These are phyloP conservation scores for Callionymus lyra DNA, from an alignment of 2,113 vertebrate species.

Conservation along the genomic window DNA sequence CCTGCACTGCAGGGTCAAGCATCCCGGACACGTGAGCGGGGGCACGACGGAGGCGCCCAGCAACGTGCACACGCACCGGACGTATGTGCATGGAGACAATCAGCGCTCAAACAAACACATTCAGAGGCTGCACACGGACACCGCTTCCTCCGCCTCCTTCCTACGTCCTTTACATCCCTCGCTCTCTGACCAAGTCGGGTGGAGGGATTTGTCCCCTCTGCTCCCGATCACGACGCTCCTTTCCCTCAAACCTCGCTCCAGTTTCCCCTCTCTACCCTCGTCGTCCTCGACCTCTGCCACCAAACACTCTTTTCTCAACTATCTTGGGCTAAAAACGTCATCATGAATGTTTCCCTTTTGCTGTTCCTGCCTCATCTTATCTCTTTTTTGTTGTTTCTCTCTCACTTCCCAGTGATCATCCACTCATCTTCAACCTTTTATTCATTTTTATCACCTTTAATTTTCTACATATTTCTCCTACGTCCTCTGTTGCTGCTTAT, in stretches of 20 bases:
- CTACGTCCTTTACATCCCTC: conserved; percentile 59
- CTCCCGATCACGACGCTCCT: conserved; percentile 84
- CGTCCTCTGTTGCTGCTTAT: no score
- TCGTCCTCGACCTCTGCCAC: conserved; percentile 68
- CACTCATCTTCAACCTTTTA: no score
- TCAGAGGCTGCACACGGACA: conserved; percentile 56
- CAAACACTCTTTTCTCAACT: conserved; percentile 92
- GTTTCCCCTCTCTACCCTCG: conserved; percentile 56
- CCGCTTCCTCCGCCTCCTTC: conserved; percentile 44
- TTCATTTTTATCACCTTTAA: no score
- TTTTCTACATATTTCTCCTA: no score
- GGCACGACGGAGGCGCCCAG: conserved; percentile 45
- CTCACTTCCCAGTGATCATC: no score
- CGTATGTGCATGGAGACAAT: conserved; percentile 48
- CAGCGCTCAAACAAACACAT: conserved; percentile 50
- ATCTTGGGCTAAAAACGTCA: conserved; percentile 83
- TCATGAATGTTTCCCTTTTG: conserved; percentile 64
- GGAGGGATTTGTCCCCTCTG: conserved; percentile 89
- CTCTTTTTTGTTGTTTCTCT: conserved; percentile 13
- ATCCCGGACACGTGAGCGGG: conserved; percentile 76
- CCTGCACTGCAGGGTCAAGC: conserved; percentile 97
- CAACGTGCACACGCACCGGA: conserved; percentile 48
- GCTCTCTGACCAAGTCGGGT: conserved; percentile 76
- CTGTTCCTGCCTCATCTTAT: neutral
- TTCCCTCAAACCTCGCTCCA: conserved; percentile 61